Conservation (phyloP, 2,797 vertebrate genomes). For the Antennarius maculatus region DNA sequence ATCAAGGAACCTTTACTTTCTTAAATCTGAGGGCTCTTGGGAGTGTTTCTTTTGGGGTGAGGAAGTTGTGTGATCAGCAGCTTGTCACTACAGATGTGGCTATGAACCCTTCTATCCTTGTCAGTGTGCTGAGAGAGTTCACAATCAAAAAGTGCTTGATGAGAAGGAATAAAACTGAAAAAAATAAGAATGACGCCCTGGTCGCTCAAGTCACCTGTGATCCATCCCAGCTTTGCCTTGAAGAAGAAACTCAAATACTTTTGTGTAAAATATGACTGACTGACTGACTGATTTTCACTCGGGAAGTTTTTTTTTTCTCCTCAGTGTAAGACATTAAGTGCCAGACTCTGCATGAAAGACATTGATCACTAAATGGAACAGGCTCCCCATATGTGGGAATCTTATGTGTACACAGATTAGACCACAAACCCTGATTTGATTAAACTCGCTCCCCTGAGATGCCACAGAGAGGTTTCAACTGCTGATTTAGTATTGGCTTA, state of each 20-base stretch:
- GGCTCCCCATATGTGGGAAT: slow-evolving; percentile 6
- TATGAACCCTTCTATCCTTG: slow-evolving; percentile 29
- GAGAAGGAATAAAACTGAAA: too few relatives aligned
- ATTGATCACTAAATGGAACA: slow-evolving; percentile 26
- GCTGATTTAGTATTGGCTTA: slow-evolving; percentile 46
- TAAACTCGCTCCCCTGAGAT: slow-evolving; percentile 30
- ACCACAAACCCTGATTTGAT: slow-evolving; percentile 56
- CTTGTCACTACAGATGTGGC: slow-evolving; percentile 21
- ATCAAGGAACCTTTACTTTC: neutral
- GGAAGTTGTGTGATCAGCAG: slow-evolving; percentile 12
- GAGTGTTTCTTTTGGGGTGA: slow-evolving; percentile 3
- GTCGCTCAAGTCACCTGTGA: too few relatives aligned
- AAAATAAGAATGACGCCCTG: too few relatives aligned
- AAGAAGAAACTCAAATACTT: neutral
- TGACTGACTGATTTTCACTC: neutral
- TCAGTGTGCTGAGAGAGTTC: slow-evolving; percentile 23
- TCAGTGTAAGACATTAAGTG: slow-evolving; percentile 3
- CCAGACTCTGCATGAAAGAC: slow-evolving; percentile 6
- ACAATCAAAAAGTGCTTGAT: too few relatives aligned
- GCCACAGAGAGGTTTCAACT: slow-evolving; percentile 30
- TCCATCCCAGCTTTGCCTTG: slow-evolving; percentile 6
- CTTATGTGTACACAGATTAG: slow-evolving; percentile 48
- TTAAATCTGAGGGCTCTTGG: slow-evolving; percentile 9
- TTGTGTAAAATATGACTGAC: neutral
- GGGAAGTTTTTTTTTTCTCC: neutral